Conservation (phyloP, 2,113 vertebrate genomes). For the Erinaceus europaeus region DNA sequence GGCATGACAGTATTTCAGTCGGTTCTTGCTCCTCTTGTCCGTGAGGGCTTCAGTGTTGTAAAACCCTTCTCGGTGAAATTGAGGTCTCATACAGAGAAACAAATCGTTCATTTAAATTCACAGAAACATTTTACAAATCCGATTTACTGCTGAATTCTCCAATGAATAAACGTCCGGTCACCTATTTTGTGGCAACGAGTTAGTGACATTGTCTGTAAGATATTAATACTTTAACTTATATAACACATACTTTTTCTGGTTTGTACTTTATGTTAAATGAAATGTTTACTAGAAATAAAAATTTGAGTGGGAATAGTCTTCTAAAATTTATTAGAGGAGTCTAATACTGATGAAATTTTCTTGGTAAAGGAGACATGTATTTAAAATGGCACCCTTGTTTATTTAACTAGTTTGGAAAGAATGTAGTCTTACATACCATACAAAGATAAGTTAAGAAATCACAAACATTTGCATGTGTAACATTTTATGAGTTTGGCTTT, state of each 20-base stretch:
- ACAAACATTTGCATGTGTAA: not conserved
- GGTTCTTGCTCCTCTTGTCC: too few species aligned
- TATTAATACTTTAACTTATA: not conserved
- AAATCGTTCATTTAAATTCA: not conserved
- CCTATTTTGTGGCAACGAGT: not conserved
- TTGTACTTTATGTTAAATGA: not conserved
- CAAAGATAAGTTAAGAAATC: slow-evolving; percentile 22
- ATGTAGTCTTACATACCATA: not conserved
- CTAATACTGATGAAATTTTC: not conserved
- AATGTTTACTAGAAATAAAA: not conserved
- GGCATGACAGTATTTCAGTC: too few species aligned
- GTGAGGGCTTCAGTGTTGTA: not conserved
- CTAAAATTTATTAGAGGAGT: slow-evolving; percentile 4
- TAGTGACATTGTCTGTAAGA: slow-evolving; percentile 5
- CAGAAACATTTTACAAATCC: not conserved
- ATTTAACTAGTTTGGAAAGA: not conserved
- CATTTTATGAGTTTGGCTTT: not conserved
- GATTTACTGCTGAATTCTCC: not conserved
- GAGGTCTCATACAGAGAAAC: not conserved
- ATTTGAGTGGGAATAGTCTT: not conserved
- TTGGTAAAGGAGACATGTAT: not conserved
- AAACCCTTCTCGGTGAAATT: not conserved
- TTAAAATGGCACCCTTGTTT: slow-evolving; percentile 25
- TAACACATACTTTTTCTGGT: not conserved
- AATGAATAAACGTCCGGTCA: not conserved